Conservation (phyloP, 1,140 invertebrate genomes). For the Euborellia annulipes region DNA sequence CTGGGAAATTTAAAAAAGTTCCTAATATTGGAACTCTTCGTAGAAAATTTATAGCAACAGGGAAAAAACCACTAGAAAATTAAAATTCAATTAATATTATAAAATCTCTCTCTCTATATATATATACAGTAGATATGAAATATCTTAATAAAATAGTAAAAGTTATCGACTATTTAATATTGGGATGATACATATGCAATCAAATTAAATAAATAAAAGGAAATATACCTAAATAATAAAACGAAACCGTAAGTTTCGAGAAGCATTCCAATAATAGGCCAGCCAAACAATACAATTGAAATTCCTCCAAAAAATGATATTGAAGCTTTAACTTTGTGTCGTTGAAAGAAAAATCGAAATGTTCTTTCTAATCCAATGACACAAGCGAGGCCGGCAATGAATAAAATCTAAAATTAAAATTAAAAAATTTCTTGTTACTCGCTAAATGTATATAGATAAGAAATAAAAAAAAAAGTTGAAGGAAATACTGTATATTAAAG, state of each 20-base stretch:
- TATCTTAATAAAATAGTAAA: not conserved
- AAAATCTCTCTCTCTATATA: conserved; percentile 1
- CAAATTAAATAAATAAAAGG: not conserved
- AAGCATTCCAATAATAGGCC: conserved; percentile 91
- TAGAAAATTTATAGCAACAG: conserved; percentile 78
- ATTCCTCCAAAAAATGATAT: conserved; percentile 90
- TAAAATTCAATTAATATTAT: conserved; percentile 14
- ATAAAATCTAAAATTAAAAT: conserved; percentile 60
- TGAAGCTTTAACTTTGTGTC: conserved; percentile 88
- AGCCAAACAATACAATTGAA: conserved; percentile 84
- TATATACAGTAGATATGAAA: not conserved
- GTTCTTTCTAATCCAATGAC: conserved; percentile 93
- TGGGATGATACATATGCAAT: not conserved
- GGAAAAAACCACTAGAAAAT: conserved; percentile 59
- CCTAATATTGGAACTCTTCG: conserved; percentile 60
- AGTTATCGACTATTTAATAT: not conserved
- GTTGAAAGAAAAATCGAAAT: conserved; percentile 95
- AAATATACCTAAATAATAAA: conserved; percentile 51
- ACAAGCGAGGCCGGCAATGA: conserved; percentile 85
- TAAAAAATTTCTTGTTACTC: conserved; percentile 3
- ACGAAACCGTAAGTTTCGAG: conserved; percentile 84
- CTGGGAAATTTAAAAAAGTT: conserved; percentile 54
- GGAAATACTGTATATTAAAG: too few relatives aligned
- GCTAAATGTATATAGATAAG: not conserved
- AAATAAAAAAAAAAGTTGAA: conserved; percentile 2